phyloP scores from a whole-genome alignment of 2,888 invertebrate genomes.

The Apantesis nais region DNA sequence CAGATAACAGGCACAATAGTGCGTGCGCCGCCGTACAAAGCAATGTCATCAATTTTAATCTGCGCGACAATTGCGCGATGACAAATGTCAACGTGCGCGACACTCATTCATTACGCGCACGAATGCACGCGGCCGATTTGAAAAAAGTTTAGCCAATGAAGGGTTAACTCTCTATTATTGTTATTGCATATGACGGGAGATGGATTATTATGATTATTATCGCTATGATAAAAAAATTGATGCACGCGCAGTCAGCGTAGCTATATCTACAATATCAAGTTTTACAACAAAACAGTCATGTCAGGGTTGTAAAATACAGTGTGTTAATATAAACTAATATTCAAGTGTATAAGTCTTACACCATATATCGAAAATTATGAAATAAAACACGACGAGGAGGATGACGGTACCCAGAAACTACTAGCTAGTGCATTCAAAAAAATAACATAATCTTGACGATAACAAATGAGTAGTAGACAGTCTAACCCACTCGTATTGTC shows the following conservation, averaged over 20 bases:
- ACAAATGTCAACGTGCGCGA: conserved; percentile 81
- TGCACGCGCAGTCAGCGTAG: neutral
- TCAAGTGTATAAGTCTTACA: neutral
- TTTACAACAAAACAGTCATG: conserved; percentile 10
- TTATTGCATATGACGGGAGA: conserved; percentile 66
- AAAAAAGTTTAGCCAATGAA: conserved; percentile 78
- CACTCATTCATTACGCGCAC: conserved; percentile 80
- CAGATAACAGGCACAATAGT: conserved; percentile 73
- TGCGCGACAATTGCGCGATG: conserved; percentile 84
- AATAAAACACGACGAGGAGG: neutral
- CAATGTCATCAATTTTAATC: conserved; percentile 86
- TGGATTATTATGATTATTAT: conserved; percentile 63
- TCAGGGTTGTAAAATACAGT: neutral
- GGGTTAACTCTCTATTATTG: conserved; percentile 78
- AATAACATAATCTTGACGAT: neutral
- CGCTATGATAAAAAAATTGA: conserved; percentile 17
- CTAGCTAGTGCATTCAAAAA: neutral
- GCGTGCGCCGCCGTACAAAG: conserved; percentile 75
- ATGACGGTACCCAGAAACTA: too few species aligned
- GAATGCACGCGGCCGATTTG: conserved; percentile 71
- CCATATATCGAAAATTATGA: neutral
- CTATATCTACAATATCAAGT: conserved; percentile 16
- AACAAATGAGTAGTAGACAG: neutral
- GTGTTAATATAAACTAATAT: neutral
- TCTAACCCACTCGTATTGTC: neutral